These are phyloP conservation scores for Taenaris catops DNA, from an alignment of 2,888 invertebrate genomes.

Conservation along the genomic window DNA sequence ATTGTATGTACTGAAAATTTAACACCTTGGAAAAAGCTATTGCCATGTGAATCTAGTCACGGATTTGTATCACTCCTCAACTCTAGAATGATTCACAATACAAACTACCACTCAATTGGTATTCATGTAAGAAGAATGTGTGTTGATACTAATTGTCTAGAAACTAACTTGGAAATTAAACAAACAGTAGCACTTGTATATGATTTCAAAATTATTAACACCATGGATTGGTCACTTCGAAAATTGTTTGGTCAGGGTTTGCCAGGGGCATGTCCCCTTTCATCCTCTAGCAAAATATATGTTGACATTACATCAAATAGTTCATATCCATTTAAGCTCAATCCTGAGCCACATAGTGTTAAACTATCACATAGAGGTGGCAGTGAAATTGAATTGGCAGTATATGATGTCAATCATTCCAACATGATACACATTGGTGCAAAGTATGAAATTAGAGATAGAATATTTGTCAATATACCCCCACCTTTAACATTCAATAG, in stretches of 20 bases:
- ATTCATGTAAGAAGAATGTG: constrained; percentile 92
- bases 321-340: constrained; percentile 81
- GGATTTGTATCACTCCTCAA: constrained; percentile 94
- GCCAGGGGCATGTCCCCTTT: constrained; percentile 89
- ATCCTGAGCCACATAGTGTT: constrained; percentile 80
- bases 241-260: constrained; percentile 93
- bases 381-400: constrained; percentile 82
- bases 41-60: constrained; percentile 95
- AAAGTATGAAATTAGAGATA: constrained; percentile 64
- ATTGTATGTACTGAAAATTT: constrained; percentile 99
- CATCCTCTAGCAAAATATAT: constrained; percentile 88
- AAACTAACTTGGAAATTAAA: constrained; percentile 87
- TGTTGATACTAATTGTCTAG: constrained; percentile 75
- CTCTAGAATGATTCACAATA: constrained; percentile 94
- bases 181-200: constrained; percentile 94
- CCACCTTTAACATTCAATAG: constrained; percentile 89
- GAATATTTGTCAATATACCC: constrained; percentile 70
- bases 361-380: constrained; percentile 85
- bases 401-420: constrained; percentile 83
- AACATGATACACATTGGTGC: constrained; percentile 86
- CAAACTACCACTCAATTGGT: constrained; percentile 94
- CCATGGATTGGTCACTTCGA: constrained; percentile 91
- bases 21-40: constrained; percentile 98
- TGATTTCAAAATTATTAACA: constrained; percentile 84
- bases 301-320: constrained; percentile 86